A percentile compares a stretch with the other conserved stretches of the same genome.
These are phyloP conservation scores for Sorex maritimensis DNA, from an alignment of 2,797 vertebrate species.

Conservation along the genomic window DNA sequence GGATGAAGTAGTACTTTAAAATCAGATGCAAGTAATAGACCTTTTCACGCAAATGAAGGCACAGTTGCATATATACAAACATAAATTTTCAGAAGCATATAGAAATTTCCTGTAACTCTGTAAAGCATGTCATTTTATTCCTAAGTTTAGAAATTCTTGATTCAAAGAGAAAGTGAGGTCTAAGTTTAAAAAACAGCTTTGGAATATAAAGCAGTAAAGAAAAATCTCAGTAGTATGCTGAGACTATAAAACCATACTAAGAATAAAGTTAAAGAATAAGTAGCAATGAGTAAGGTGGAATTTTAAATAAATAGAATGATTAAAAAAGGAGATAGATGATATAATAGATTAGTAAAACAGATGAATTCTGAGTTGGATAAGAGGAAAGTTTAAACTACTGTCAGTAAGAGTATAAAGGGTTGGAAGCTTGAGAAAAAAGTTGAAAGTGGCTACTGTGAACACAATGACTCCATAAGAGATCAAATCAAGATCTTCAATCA, in stretches of 20 bases:
- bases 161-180: neutral
- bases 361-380: neutral
- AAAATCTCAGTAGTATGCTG: neutral
- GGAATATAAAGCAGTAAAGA: conserved; percentile 1
- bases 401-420: neutral
- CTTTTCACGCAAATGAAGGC: neutral
- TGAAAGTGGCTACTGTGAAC: neutral
- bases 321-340: neutral
- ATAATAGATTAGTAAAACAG: conserved; percentile 5
- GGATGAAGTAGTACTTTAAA: neutral
- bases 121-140: conserved; percentile 53
- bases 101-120: conserved; percentile 28
- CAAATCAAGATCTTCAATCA: conserved; percentile 30
- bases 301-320: conserved; percentile 7
- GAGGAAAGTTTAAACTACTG: conserved; percentile 26
- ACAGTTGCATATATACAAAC: neutral
- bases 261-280: conserved; percentile 15
- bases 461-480: neutral
- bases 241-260: neutral
- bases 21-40: conserved; percentile 42
- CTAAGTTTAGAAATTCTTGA: conserved; percentile 21
- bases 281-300: neutral
- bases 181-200: neutral
- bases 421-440: conserved; percentile 45
- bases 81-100: neutral